Conservation (phyloP, 2,888 invertebrate genomes). For the Gryllus longicercus region DNA sequence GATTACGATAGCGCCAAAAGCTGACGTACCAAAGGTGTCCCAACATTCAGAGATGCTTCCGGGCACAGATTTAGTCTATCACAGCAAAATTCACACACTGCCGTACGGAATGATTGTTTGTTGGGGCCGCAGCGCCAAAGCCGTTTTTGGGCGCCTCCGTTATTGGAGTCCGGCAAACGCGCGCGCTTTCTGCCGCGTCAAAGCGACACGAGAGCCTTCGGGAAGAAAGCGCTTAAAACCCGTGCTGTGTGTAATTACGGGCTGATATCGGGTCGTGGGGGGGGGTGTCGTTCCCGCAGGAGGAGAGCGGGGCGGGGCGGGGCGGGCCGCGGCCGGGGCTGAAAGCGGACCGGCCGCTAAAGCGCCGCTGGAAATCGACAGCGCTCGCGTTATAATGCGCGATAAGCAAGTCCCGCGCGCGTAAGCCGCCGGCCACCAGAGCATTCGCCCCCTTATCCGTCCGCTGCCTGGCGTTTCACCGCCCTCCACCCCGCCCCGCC, state of each 20-base stretch:
- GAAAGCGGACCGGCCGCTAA: background rate
- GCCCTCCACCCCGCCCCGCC: background rate
- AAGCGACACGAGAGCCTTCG: background rate
- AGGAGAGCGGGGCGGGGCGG: background rate
- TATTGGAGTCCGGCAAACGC: too few relatives aligned
- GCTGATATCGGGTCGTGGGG: background rate
- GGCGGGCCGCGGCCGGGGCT: background rate
- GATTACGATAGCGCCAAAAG: too few relatives aligned
- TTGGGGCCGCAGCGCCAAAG: too few relatives aligned
- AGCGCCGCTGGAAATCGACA: background rate
- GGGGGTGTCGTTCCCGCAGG: background rate
- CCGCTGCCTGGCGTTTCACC: background rate
- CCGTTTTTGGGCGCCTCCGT: too few relatives aligned
- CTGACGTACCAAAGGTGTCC: too few relatives aligned
- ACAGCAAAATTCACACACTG: too few relatives aligned
- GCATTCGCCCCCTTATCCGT: background rate
- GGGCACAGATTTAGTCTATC: too few relatives aligned
- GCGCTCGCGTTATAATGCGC: background rate
- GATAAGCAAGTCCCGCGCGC: background rate
- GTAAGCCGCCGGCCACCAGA: background rate
- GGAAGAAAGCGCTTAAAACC: background rate
- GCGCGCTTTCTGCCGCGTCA: too few relatives aligned
- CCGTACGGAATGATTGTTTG: too few relatives aligned
- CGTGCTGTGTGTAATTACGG: background rate
- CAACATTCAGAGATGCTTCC: too few relatives aligned